These are phyloP conservation scores for Cepaea hortensis DNA, from an alignment of 2,888 invertebrate species.

Conservation along the genomic window DNA sequence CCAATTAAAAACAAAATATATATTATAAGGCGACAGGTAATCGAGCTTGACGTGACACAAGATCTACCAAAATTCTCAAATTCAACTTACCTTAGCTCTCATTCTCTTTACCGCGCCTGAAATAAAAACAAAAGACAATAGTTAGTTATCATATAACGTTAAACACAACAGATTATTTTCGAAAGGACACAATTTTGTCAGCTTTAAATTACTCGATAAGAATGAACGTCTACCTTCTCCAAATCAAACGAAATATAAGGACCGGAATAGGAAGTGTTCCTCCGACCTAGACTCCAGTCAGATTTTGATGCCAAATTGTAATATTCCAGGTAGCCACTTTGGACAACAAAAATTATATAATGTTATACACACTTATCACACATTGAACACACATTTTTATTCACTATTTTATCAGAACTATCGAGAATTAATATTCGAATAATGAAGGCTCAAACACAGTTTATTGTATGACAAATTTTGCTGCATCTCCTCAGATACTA, in stretches of 20 bases:
- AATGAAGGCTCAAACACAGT: too few species aligned
- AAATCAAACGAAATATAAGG: slow-evolving; percentile 13
- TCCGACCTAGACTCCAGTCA: too few species aligned
- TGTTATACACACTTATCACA: too few species aligned
- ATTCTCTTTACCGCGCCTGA: slow-evolving; percentile 22
- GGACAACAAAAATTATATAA: not conserved
- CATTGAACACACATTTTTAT: too few species aligned
- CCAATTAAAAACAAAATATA: too few species aligned
- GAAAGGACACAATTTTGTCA: too few species aligned
- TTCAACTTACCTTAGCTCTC: slow-evolving; percentile 39
- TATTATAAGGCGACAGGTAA: too few species aligned
- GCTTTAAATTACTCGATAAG: not conserved
- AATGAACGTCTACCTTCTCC: not conserved
- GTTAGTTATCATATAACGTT: not conserved
- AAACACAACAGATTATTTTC: not conserved
- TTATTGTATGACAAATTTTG: too few species aligned
- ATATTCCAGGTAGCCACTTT: not conserved
- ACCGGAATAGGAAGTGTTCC: slow-evolving; percentile 25
- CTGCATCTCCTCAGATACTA: too few species aligned
- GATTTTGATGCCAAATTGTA: not conserved
- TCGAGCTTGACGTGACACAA: too few species aligned
- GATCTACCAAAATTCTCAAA: not conserved
- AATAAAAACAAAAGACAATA: not conserved
- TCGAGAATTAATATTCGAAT: too few species aligned
- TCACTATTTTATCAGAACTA: too few species aligned